Percentiles rank a stretch among this genome's conserved stretches.
Evolutionary conservation across 92 coral and sea anemone genomes (phyloP).

Genomic region (Micromussa lordhowensis): DNA sequence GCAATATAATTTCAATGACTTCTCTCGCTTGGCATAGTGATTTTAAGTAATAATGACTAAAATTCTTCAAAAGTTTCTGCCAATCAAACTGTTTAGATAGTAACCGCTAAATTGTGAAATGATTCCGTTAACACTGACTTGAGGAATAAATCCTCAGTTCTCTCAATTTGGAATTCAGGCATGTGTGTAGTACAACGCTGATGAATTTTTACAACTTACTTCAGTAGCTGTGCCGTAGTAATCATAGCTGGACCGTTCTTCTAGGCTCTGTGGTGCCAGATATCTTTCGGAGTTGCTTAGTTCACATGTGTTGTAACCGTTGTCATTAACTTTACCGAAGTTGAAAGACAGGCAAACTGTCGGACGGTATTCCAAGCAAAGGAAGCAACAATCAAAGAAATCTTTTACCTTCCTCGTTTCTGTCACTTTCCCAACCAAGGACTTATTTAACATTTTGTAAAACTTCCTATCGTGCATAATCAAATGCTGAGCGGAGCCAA

Average conservation of each 20-base stretch:
- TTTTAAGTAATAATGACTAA: no score
- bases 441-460: not conserved
- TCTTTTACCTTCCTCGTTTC: not conserved
- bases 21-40: no score
- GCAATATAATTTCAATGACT: no score
- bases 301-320: not conserved
- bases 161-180: no score
- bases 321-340: not conserved
- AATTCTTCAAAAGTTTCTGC: no score
- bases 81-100: no score
- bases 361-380: constrained; percentile 2
- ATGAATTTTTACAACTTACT: not conserved
- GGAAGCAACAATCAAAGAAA: not conserved
- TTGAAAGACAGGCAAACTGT: constrained; percentile 8
- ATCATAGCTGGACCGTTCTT: not conserved
- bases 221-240: no score
- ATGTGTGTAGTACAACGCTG: no score
- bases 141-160: no score
- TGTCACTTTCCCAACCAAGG: not conserved
- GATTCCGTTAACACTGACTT: no score
- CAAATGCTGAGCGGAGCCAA: not conserved
- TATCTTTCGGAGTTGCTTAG: constrained; percentile 10
- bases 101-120: no score
- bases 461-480: not conserved
- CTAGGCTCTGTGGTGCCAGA: not conserved